Evolutionary conservation across 2,797 vertebrate genomes (phyloP).

Genomic region (Catamblyrhynchus diadema): DNA sequence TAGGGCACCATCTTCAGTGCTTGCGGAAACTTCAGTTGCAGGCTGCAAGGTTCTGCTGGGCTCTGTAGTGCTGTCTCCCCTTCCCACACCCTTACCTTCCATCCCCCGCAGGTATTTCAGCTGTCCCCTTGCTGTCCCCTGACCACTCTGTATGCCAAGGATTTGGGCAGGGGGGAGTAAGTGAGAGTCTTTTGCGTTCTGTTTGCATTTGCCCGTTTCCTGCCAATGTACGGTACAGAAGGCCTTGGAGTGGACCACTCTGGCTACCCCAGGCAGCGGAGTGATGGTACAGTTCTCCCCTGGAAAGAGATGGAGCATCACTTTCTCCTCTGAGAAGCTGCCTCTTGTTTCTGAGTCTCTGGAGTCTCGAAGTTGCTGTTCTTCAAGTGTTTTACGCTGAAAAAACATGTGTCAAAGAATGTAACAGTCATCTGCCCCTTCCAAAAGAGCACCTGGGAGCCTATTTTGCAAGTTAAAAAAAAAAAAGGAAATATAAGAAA

Average conservation of each 20-base stretch:
- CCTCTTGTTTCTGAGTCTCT: conserved; percentile 67
- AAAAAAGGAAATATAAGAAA: background rate
- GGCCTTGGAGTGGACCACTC: conserved; percentile 97
- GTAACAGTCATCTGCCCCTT: background rate
- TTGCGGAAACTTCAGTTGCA: conserved; percentile 46
- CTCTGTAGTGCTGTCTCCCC: conserved; percentile 52
- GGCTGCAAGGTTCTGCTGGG: conserved; percentile 34
- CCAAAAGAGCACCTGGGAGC: background rate
- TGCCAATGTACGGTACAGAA: conserved; percentile 98
- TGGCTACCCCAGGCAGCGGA: conserved; percentile 89
- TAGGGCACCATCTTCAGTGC: conserved; percentile 64
- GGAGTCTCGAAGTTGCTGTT: conserved; percentile 82
- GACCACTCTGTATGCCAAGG: conserved; percentile 86
- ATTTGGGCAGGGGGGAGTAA: conserved; percentile 90
- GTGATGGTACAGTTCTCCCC: conserved; percentile 89
- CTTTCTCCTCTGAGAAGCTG: conserved; percentile 75
- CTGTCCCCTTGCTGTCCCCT: conserved; percentile 75
- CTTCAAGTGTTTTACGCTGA: conserved; percentile 92
- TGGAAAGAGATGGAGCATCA: conserved; percentile 90
- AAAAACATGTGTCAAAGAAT: conserved; percentile 63
- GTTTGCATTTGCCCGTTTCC: conserved; percentile 90
- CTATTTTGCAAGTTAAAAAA: background rate
- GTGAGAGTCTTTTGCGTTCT: conserved; percentile 83
- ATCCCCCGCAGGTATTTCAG: conserved; percentile 71
- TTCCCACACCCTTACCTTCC: conserved; percentile 62